A percentile compares a stretch with the other conserved stretches of the same genome.
Evolutionary conservation across 2,888 invertebrate genomes (phyloP).

Genomic region (Cheilosia pagana): DNA sequence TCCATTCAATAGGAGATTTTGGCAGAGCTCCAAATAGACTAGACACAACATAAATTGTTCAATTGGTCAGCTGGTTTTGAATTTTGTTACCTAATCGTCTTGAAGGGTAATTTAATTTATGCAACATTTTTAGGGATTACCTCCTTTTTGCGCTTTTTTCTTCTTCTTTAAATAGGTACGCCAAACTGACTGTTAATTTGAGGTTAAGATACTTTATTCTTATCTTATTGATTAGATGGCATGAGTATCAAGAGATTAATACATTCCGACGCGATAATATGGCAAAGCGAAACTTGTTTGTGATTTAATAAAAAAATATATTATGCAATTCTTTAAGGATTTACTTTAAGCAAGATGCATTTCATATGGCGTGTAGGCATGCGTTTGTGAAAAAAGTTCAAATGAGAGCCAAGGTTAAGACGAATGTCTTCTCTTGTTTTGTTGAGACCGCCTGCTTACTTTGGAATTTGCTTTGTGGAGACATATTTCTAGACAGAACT

Average conservation of each 20-base stretch:
- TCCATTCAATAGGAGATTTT: conserved; percentile 43
- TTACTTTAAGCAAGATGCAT: neutral
- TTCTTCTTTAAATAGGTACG: too few species aligned
- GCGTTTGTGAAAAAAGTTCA: too few species aligned
- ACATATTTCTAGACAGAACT: too few species aligned
- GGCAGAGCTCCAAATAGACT: conserved; percentile 55
- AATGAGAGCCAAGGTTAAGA: too few species aligned
- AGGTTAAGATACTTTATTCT: neutral
- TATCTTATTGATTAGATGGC: conserved; percentile 8
- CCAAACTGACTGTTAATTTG: conserved; percentile 1
- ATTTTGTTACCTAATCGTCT: conserved; percentile 32
- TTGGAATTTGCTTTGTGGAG: too few species aligned
- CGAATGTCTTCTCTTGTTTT: too few species aligned
- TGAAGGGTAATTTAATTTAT: conserved; percentile 42
- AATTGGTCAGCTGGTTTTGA: conserved; percentile 48
- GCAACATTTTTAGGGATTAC: neutral
- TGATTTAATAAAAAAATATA: neutral
- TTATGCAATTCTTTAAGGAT: conserved; percentile 1
- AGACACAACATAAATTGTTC: conserved; percentile 48
- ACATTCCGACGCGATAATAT: conserved; percentile 4
- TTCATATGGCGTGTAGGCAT: neutral
- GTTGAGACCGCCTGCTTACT: too few species aligned
- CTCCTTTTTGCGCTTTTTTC: neutral
- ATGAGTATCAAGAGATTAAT: conserved; percentile 11
- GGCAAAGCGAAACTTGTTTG: neutral